Evolutionary conservation across 2,797 vertebrate genomes (phyloP).

Genomic region (Miichthys miiuy): DNA sequence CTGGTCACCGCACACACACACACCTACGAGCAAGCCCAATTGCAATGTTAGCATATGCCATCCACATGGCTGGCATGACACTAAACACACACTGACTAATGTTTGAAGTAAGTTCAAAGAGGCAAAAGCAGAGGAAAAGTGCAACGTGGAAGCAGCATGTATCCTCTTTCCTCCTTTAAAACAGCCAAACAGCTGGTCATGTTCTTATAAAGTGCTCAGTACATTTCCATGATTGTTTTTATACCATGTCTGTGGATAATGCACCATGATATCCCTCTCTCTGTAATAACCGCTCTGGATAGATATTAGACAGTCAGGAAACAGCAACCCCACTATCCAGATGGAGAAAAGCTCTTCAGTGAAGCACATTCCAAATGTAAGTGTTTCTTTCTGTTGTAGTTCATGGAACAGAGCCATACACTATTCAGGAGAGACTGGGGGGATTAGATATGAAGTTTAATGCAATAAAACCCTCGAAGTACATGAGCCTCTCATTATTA

Average conservation of each 20-base stretch:
- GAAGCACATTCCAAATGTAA: conserved; percentile 68
- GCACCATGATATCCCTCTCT: conserved; percentile 54
- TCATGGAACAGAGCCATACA: conserved; percentile 55
- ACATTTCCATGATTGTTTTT: conserved; percentile 69
- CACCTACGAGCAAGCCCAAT: conserved; percentile 79
- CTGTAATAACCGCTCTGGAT: conserved; percentile 65
- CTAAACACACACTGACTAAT: conserved; percentile 85
- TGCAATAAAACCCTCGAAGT: conserved; percentile 41
- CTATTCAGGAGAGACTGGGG: conserved; percentile 57
- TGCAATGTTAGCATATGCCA: conserved; percentile 89
- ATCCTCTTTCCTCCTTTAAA: conserved; percentile 72
- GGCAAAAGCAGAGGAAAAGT: conserved; percentile 74
- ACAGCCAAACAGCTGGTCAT: conserved; percentile 72
- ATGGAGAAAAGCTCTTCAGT: conserved; percentile 70
- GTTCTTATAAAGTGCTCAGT: conserved; percentile 56
- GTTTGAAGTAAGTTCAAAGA: conserved; percentile 89
- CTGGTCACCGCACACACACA: conserved; percentile 81
- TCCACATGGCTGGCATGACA: conserved; percentile 92
- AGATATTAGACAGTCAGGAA: conserved; percentile 66
- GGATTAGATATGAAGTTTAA: conserved; percentile 68
- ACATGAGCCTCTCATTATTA: conserved; percentile 44
- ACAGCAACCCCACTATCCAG: conserved; percentile 68
- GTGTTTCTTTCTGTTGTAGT: conserved; percentile 66
- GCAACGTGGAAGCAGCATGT: conserved; percentile 82
- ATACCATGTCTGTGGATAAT: conserved; percentile 58